phyloP scores from a whole-genome alignment of 2,113 vertebrate species.

The Spea bombifrons region DNA sequence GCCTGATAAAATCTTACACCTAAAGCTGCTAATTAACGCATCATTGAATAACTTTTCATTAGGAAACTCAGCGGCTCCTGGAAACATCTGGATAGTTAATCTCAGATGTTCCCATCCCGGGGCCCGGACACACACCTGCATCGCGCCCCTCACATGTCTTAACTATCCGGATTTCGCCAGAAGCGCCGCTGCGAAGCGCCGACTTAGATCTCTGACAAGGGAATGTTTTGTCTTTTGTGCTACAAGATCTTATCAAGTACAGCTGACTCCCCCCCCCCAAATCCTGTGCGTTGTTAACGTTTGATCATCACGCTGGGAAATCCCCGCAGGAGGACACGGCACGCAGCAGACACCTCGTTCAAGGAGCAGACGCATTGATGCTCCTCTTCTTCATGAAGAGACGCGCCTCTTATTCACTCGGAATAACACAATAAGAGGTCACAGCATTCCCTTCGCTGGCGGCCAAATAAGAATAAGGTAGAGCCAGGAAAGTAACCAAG shows the following conservation, averaged over 20 bases:
- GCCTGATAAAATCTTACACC: no score
- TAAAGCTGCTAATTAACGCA: background rate
- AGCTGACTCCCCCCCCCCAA: background rate
- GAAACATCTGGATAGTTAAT: background rate
- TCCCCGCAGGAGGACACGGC: no score
- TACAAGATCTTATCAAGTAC: conserved; percentile 14
- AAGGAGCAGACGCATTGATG: no score
- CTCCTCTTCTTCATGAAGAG: no score
- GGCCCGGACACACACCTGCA: conserved; percentile 21
- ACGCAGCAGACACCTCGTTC: no score
- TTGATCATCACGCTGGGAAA: background rate
- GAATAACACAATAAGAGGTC: no score
- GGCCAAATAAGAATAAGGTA: no score
- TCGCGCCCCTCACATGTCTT: conserved; percentile 1
- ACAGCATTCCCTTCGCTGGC: no score
- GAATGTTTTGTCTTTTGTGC: conserved; percentile 10
- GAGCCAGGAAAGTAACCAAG: no score
- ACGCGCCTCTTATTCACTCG: no score
- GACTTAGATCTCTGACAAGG: background rate
- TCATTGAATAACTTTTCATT: background rate
- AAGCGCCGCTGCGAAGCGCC: background rate
- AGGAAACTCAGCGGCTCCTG: conserved; percentile 2
- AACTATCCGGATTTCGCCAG: conserved; percentile 12
- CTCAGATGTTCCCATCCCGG: conserved; percentile 1
- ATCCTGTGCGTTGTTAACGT: background rate